Evolutionary conservation across 1,140 invertebrate species (phyloP).

Genomic region (Bombus polaris): DNA sequence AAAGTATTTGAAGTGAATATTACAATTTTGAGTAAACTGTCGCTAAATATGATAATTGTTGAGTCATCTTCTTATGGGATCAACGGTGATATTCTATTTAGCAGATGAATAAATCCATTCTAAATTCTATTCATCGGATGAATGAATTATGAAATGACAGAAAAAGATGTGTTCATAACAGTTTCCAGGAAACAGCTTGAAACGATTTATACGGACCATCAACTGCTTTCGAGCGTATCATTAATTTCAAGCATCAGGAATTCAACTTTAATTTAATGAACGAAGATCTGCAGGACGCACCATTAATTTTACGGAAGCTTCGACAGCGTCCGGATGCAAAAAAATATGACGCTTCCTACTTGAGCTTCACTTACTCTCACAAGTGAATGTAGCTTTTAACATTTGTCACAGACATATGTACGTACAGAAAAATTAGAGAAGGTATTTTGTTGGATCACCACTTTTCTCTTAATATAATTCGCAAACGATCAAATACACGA

Average conservation of each 20-base stretch:
- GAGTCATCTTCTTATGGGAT: background rate
- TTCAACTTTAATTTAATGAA: background rate
- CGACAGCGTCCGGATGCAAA: no score
- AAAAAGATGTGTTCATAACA: background rate
- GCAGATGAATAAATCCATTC: no score
- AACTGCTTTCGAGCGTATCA: background rate
- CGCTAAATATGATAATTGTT: background rate
- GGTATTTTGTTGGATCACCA: no score
- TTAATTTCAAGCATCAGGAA: slow-evolving; percentile 7
- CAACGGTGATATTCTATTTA: background rate
- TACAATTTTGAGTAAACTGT: background rate
- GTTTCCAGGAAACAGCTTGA: background rate
- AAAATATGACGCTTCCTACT: no score
- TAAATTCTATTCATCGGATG: no score
- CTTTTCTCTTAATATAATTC: no score
- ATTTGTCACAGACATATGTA: no score
- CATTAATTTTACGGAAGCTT: background rate
- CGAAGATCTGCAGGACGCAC: background rate
- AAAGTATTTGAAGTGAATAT: background rate
- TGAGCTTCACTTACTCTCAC: no score
- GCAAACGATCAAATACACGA: no score
- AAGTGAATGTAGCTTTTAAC: no score
- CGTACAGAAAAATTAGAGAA: no score
- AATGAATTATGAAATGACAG: background rate
- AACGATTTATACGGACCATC: background rate